Percentiles rank a stretch among this genome's conserved stretches.
phyloP scores from a whole-genome alignment of 1,140 invertebrate genomes.

The Drosophila ercepeae region DNA sequence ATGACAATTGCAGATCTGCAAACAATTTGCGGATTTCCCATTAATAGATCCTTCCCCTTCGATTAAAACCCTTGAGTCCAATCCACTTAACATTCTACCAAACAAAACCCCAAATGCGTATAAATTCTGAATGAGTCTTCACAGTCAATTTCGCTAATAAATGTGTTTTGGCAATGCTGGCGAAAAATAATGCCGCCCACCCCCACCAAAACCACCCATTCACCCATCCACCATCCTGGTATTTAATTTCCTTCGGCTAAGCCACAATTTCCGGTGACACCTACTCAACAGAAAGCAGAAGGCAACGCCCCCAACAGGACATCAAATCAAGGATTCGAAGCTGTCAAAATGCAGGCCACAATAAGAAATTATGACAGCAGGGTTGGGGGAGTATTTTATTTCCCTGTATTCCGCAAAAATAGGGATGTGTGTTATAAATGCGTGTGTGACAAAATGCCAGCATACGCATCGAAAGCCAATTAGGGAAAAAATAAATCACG shows the following conservation, averaged over 20 bases:
- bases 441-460: constrained; percentile 53
- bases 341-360: constrained; percentile 66
- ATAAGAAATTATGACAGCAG: constrained; percentile 62
- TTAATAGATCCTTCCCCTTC: constrained; percentile 8
- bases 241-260: constrained; percentile 70
- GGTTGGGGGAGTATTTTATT: constrained; percentile 8
- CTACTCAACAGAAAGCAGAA: constrained; percentile 29
- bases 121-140: constrained; percentile 40
- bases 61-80: constrained; percentile 9
- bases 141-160: constrained; percentile 70
- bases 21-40: background rate
- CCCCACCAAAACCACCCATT: background rate
- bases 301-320: constrained; percentile 45
- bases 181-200: constrained; percentile 35
- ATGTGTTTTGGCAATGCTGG: constrained; percentile 52
- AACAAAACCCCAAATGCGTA: constrained; percentile 5
- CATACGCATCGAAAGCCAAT: constrained; percentile 76
- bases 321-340: constrained; percentile 70
- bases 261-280: constrained; percentile 76
- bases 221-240: constrained; percentile 19
- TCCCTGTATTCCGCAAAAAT: background rate
- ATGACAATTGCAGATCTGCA: background rate
- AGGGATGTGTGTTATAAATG: constrained; percentile 4
- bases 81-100: constrained; percentile 59
- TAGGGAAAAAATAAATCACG: constrained; percentile 76